Evolutionary conservation across 2,797 vertebrate genomes (phyloP).

Genomic region (Hyperoplus lanceolatus): DNA sequence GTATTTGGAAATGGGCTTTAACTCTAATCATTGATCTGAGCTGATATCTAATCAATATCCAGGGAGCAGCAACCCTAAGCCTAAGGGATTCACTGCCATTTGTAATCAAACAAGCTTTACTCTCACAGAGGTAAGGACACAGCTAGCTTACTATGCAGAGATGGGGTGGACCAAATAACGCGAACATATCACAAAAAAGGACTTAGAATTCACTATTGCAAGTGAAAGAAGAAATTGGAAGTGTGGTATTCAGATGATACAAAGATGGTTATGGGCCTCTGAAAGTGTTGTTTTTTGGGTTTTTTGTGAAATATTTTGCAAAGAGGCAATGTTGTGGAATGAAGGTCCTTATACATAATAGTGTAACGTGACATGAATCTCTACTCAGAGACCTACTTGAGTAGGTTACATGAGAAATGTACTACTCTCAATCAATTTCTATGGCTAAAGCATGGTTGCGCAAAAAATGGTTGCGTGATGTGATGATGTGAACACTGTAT

Average conservation of each 20-base stretch:
- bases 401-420: neutral
- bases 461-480: constrained; percentile 20
- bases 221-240: neutral
- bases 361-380: constrained; percentile 9
- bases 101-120: neutral
- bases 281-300: neutral
- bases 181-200: neutral
- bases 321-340: neutral
- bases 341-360: neutral
- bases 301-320: neutral
- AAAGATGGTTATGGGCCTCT: neutral
- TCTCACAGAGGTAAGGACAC: neutral
- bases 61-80: constrained; percentile 1
- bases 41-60: constrained; percentile 58
- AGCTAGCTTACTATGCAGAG: neutral
- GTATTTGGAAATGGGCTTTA: constrained; percentile 41
- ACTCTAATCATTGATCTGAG: constrained; percentile 29
- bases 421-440: neutral
- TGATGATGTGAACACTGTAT: constrained; percentile 16
- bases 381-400: neutral
- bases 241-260: neutral
- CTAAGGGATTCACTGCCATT: neutral
- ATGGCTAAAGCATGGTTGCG: neutral
- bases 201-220: neutral
- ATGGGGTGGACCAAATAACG: neutral